Conservation (phyloP, 2,113 vertebrate genomes). For the Gorsachius goisagi region DNA sequence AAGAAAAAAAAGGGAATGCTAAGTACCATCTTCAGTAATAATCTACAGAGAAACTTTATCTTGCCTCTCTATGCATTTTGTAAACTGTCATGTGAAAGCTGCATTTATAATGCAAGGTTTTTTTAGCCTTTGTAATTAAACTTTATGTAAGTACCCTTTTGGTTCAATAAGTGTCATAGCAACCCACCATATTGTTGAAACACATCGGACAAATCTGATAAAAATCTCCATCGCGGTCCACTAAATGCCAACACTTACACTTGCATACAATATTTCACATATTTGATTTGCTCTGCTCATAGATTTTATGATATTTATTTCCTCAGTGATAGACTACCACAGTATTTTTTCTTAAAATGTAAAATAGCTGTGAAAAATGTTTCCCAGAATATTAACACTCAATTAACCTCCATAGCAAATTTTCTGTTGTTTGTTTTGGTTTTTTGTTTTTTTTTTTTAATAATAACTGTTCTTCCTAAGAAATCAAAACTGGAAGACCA, state of each 20-base stretch:
- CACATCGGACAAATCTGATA: not conserved
- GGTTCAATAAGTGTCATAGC: not conserved
- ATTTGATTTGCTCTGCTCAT: not conserved
- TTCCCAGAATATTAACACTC: not conserved
- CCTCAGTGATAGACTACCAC: not conserved
- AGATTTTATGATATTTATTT: not conserved
- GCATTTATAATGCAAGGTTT: accelerated
- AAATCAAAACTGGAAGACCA: not conserved
- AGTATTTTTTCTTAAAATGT: not conserved
- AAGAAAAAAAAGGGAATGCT: not conserved
- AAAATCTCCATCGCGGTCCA: not conserved
- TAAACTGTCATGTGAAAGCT: not conserved
- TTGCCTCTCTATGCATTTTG: not conserved
- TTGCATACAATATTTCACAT: not conserved
- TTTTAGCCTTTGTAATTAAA: not conserved
- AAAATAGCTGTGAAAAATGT: not conserved
- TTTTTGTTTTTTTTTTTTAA: not conserved
- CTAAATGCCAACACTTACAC: not conserved
- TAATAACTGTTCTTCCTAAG: not conserved
- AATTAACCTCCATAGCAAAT: not conserved
- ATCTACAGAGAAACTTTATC: not conserved
- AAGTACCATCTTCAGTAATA: not conserved
- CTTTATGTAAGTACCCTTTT: not conserved
- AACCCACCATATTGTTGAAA: not conserved
- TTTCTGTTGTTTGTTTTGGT: too few relatives aligned